Base-by-base conservation (phyloP, 30 jellyfish, hydroid and myxozoan species). In the Aurelia sp. region DNA sequence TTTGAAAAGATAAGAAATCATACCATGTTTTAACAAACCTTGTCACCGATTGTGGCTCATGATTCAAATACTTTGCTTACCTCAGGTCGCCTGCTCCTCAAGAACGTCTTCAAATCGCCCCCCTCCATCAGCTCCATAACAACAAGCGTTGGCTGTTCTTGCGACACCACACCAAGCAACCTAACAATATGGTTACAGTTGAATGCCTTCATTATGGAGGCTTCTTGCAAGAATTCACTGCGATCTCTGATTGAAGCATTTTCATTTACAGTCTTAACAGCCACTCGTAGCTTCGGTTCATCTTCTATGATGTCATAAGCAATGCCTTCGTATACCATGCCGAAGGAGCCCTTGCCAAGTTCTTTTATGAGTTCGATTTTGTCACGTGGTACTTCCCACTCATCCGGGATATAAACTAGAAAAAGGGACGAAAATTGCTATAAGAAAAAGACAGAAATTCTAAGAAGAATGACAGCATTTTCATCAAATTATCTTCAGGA, bases 341-440 rank as follows among this genome's bases (percentile, higher is more conserved):
- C 99, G 60, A 94, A 94, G 15, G 99, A 89, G 52, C 99, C 99
- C 68, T 94, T 97, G 71, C 99, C 99, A 0, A 94, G 85, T 84
- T 94, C 99, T 22, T 88, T 90, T 22, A 88, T 66, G 16, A 94
- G 92, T 63, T 94, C 99, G 37, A 94, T 85, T 68, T 89, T 94
- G 60, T 94, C 99, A 50, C 99, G 99, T 21, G 96, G 84, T n/a
- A 94, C 89, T 61, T 94, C 99, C 99, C 99, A 94, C 77, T 94
- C 97, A 40, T 94, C 99, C 0, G 97, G 94, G 7, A 94, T 76
- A 81, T 94, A 94, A 35, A 94, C 99, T 94, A 60, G 3, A 27
- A 33, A 12, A 52, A 64, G 44, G 23, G 20, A 37, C 0, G 10
- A 5, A 37, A 37, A 27, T 27, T 27, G 33, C 33, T 27, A 0